Percentiles rank a stretch among this genome's conserved stretches.
Conservation (phyloP, 2,888 invertebrate species). For the Clanis bilineata region DNA sequence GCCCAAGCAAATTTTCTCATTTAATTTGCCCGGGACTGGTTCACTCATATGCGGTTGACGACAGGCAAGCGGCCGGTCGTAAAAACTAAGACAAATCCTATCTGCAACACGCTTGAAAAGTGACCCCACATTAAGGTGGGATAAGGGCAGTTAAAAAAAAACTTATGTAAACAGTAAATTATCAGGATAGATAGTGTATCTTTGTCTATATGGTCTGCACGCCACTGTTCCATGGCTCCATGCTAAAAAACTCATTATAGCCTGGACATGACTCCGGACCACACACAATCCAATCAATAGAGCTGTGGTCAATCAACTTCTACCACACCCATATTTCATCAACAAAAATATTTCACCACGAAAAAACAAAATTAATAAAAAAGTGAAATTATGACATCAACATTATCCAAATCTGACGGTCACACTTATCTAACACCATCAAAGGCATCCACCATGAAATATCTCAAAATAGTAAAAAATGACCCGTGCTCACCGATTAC, state of each 20-base stretch:
- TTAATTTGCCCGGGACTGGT: too few species aligned
- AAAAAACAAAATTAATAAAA: constrained; percentile 12
- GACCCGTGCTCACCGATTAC: neutral
- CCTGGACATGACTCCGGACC: neutral
- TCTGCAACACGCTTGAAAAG: too few species aligned
- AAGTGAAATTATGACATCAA: constrained; percentile 48
- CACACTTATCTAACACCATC: constrained; percentile 41
- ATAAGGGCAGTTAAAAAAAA: too few species aligned
- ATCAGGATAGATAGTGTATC: neutral
- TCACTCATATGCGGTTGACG: too few species aligned
- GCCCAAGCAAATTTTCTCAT: too few species aligned
- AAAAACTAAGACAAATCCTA: too few species aligned
- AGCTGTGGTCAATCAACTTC: neutral
- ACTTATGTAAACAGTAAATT: too few species aligned
- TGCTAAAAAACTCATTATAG: neutral
- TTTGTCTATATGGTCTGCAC: neutral
- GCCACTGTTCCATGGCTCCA: too few species aligned
- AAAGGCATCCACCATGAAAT: constrained; percentile 48
- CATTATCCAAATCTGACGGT: constrained; percentile 33
- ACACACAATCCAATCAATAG: constrained; percentile 2
- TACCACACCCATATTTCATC: neutral
- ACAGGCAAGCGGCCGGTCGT: too few species aligned
- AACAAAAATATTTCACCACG: neutral
- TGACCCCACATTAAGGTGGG: too few species aligned
- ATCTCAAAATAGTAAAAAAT: constrained; percentile 27